Evolutionary conservation across 2,888 invertebrate species (phyloP).

Genomic region (Drosophila subquinaria): DNA sequence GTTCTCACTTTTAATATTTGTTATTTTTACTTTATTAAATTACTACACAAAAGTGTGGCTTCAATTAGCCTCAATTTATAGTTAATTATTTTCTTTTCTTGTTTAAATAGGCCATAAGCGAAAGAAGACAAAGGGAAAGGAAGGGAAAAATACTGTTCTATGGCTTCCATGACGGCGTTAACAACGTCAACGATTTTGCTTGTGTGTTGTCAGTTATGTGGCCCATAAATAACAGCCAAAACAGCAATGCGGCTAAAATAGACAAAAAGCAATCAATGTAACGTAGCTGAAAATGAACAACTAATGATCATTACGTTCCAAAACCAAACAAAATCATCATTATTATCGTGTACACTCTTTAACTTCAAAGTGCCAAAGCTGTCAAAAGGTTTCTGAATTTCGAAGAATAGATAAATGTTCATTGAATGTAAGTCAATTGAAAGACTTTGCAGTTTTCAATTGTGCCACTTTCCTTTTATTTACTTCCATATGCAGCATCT

Average conservation of each 20-base stretch:
- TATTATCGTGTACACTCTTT: background rate
- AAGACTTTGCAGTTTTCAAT: constrained; percentile 2
- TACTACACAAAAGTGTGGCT: constrained; percentile 21
- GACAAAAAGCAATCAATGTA: constrained; percentile 27
- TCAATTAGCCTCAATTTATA: constrained; percentile 26
- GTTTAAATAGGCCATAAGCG: constrained; percentile 65
- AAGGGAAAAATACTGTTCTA: constrained; percentile 16
- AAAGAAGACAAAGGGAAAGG: background rate
- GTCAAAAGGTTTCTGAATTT: background rate
- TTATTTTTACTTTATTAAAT: background rate
- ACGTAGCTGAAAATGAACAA: constrained; percentile 10
- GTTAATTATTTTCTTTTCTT: constrained; percentile 28
- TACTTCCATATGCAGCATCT: background rate
- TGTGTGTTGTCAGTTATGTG: constrained; percentile 68
- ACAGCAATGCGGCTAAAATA: constrained; percentile 14
- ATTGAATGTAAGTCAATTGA: constrained; percentile 4
- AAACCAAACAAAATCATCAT: constrained; percentile 7
- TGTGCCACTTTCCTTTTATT: background rate
- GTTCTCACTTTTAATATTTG: background rate
- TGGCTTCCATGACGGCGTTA: constrained; percentile 61
- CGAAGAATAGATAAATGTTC: background rate
- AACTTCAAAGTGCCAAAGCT: constrained; percentile 11
- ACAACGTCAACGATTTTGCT: constrained; percentile 44
- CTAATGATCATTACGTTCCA: constrained; percentile 12
- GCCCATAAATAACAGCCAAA: constrained; percentile 63